phyloP scores from a whole-genome alignment of 2,888 invertebrate species.

The Tipula confusa region DNA sequence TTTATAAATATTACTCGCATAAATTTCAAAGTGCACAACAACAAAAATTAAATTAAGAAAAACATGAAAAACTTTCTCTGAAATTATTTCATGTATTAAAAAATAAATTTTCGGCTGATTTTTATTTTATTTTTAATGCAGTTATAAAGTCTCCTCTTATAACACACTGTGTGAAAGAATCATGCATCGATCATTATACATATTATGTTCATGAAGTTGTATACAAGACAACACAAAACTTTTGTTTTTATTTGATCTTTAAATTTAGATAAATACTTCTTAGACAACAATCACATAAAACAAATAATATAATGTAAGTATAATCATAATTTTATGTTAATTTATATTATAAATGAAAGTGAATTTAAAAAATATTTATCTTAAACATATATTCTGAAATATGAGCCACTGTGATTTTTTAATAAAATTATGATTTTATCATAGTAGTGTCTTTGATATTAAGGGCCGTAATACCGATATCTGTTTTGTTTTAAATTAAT shows the following conservation, averaged over 20 bases:
- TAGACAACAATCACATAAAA: background rate
- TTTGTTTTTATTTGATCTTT: background rate
- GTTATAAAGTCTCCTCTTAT: background rate
- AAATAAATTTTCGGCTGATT: background rate
- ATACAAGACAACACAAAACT: background rate
- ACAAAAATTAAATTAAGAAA: background rate
- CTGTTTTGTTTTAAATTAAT: no score
- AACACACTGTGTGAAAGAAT: background rate
- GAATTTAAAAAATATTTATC: background rate
- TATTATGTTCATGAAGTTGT: background rate
- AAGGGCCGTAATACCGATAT: background rate
- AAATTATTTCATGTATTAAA: background rate
- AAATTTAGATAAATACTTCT: background rate
- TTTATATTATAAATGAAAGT: background rate
- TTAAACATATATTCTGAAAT: background rate
- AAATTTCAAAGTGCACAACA: background rate
- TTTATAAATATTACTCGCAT: background rate
- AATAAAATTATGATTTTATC: background rate
- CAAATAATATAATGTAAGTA: background rate
- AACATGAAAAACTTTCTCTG: slow-evolving; percentile 3
- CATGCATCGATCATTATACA: background rate
- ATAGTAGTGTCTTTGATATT: background rate
- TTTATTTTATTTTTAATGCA: background rate
- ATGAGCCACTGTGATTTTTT: background rate
- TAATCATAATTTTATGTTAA: background rate